Percentiles rank a stretch among this genome's conserved stretches.
These are phyloP conservation scores for Catalaphyllia jardinei DNA, from an alignment of 64 coral and sea anemone species.

Conservation along the genomic window DNA sequence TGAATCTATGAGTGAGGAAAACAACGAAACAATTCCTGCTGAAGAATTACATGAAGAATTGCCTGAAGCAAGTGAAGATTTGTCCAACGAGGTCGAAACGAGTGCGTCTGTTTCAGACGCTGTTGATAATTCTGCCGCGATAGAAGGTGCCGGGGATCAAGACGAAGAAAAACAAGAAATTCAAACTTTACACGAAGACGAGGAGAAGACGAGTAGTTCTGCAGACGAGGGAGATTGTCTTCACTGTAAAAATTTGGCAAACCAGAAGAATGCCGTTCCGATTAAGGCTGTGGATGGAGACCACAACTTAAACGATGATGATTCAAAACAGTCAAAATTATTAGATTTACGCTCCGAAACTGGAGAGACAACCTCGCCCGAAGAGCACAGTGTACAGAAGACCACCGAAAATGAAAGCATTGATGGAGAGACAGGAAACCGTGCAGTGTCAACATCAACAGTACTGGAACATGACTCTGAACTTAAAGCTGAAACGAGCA, in stretches of 20 bases:
- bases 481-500: background rate
- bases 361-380: background rate
- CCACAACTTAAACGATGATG: background rate
- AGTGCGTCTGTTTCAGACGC: background rate
- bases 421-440: background rate
- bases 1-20: conserved; percentile 20
- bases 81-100: background rate
- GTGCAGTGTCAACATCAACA: background rate
- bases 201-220: background rate
- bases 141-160: background rate
- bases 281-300: background rate
- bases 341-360: background rate
- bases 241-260: background rate
- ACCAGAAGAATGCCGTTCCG: background rate
- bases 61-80: background rate
- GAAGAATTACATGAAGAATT: background rate
- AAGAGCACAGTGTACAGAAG: background rate
- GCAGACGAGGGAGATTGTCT: background rate
- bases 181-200: background rate
- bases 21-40: background rate
- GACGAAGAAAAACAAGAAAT: conserved; percentile 24
- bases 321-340: background rate
- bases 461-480: background rate
- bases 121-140: background rate
- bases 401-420: background rate